phyloP scores from a whole-genome alignment of 2,888 invertebrate species.

The Sesia bembeciformis region DNA sequence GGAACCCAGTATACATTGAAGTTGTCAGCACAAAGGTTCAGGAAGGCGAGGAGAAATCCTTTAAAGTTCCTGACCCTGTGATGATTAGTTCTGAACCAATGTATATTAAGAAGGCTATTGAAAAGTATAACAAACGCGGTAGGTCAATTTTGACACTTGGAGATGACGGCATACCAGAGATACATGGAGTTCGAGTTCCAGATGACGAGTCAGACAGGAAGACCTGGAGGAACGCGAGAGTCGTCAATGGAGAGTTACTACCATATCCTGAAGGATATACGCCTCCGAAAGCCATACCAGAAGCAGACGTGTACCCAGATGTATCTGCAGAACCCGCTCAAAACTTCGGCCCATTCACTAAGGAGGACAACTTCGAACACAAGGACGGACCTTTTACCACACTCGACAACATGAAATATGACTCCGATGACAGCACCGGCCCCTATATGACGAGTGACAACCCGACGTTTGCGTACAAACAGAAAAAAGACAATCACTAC shows the following conservation, averaged over 20 bases:
- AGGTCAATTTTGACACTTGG: slow-evolving; percentile 79
- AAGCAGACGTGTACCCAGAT: slow-evolving; percentile 72
- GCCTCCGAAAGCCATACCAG: slow-evolving; percentile 76
- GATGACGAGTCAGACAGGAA: slow-evolving; percentile 89
- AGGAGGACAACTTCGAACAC: slow-evolving; percentile 74
- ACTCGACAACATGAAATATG: slow-evolving; percentile 70
- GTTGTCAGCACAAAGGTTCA: slow-evolving; percentile 65
- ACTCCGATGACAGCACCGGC: slow-evolving; percentile 42
- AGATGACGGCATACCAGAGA: slow-evolving; percentile 83
- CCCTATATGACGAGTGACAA: slow-evolving; percentile 50
- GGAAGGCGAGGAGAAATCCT: slow-evolving; percentile 57
- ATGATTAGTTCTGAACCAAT: slow-evolving; percentile 79
- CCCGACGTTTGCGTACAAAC: slow-evolving; percentile 46
- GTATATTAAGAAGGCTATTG: slow-evolving; percentile 69
- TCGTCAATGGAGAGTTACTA: slow-evolving; percentile 87
- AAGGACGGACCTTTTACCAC: slow-evolving; percentile 76
- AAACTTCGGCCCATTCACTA: slow-evolving; percentile 75
- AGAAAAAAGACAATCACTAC: slow-evolving; percentile 57
- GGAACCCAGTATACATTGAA: slow-evolving; percentile 73
- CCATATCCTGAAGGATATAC: slow-evolving; percentile 82
- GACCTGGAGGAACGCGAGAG: slow-evolving; percentile 91
- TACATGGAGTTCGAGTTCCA: slow-evolving; percentile 87
- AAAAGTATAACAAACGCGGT: slow-evolving; percentile 74
- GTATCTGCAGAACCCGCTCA: slow-evolving; percentile 38
- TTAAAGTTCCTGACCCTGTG: slow-evolving; percentile 79